Evolutionary conservation across 2,113 vertebrate species (phyloP), one percentile per base, ranked within the genome.

Genomic region (Nothobranchius furzeri): DNA sequence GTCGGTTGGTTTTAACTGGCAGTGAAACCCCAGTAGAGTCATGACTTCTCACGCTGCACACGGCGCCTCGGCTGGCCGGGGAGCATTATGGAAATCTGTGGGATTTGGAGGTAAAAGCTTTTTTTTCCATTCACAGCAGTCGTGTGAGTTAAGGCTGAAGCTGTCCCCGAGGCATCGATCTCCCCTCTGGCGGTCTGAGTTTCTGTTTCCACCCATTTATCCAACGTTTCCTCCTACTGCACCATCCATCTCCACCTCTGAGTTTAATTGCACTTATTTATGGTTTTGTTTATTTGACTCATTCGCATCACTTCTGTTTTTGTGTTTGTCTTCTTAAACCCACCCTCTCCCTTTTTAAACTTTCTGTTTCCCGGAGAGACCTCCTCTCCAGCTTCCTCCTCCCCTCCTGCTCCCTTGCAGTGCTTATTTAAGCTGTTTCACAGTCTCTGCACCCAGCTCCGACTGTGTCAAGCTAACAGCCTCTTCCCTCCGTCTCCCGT

Each of bases 361-460:
- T 75, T 68, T 30, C 30, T 57, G 24, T 67, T 36, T 82, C 52
- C 64, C 58, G 72, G 30, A 55, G 58, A 50, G 48, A 9, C 48
- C 66, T 17, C 25, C 46, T 75, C 48, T 10, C 69, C 48, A 47
- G 64, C 67, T 52, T 49, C 51, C 70, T 57, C 64, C 40, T 25
- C 54, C 59, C 55, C 68, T 54, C 61, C 73, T 73, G 70, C 75
- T 82, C 81, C 69, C 77, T 83, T 80, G 71, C 87, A 81, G 81
- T 86, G 89, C 89, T 90, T 91, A 86, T 89, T 89, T 85, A 88
- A 90, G 81, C 79, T 76, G 75, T 89, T 90, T 91, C 89, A 90
- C 87, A 86, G 88, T 87, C 87, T 76, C 64, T 86, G 89, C 86
- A 73, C 81, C 63, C 78, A 70, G 72, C 81, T 82, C 81, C 63